Base-by-base conservation (phyloP, 2,888 invertebrate species). In the Parnassius orleans region DNA sequence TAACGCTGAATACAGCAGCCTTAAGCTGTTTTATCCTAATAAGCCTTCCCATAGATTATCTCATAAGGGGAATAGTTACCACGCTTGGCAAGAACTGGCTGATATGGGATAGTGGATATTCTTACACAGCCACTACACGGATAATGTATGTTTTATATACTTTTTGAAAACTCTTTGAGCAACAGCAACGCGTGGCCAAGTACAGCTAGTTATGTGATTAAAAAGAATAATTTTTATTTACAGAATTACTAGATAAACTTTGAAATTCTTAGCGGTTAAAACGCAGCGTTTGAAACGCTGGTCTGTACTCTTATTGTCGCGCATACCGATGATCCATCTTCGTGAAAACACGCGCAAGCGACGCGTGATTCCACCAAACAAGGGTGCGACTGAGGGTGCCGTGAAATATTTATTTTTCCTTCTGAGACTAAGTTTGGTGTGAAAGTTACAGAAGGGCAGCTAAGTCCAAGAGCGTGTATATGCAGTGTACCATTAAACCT, bases 321-420 rank as follows among this genome's bases (percentile, higher is more conserved):
- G 74, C 77, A 79, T 78, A 74, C 78, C 79, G 75, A 86, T 86
- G 86, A 88, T 88, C 88, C 86, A 86, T 88, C 87, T 90, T 87
- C 83, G 86, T 86, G 86, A 79, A 86, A 86, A 85, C 84, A 81
- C 86, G 85, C 84, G 84, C 87, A 78, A 81, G 84, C 84, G 84
- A 87, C 88, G 88, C 88, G 88, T 90, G 90, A 88, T 90, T 89
- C 90, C 81, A 83, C 83, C 87, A 84, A 33, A 84, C 87, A 84
- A 86, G 90, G 90, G 89, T 80, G 85, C 79, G 77, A 67, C 69
- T 64, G 74, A 77, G 83, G 80, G 80, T 73, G 74, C 67, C 64
- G 82, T 83, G 83, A 85, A 86, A 87, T 87, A 87, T 89, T 83
- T 87, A 86, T 86, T 87, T 86, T 86, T 87, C 80, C 77, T 78